phyloP scores from a whole-genome alignment of 2,888 invertebrate species.

The Lysandra coridon region DNA sequence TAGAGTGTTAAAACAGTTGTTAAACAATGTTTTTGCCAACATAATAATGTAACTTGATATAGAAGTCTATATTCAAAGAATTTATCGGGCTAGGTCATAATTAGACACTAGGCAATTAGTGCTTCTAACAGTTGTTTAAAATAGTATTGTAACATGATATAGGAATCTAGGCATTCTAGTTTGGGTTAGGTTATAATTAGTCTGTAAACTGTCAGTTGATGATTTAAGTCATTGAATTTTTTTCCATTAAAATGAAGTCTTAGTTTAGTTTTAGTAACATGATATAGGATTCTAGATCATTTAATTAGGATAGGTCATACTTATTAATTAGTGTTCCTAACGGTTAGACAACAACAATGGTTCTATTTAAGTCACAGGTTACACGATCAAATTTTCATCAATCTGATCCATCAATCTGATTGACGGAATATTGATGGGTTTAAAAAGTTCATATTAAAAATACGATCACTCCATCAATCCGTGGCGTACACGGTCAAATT shows the following conservation, averaged over 20 bases:
- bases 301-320: not conserved
- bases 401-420: too few species aligned
- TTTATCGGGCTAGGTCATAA: conserved; percentile 1
- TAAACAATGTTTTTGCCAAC: not conserved
- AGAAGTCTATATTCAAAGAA: not conserved
- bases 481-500: too few species aligned
- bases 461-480: too few species aligned
- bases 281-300: not conserved
- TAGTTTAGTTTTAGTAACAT: not conserved
- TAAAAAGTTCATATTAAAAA: too few species aligned
- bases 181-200: not conserved
- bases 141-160: not conserved
- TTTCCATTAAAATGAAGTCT: not conserved
- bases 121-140: not conserved
- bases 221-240: not conserved
- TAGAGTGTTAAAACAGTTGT: not conserved
- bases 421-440: too few species aligned
- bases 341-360: too few species aligned
- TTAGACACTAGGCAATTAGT: not conserved
- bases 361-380: too few species aligned
- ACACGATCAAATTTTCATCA: too few species aligned
- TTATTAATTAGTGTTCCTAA: too few species aligned
- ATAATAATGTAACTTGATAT: not conserved
- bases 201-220: not conserved
- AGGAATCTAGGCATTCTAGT: not conserved